Conservation (phyloP, 2,797 vertebrate species). For the Halcyon leucocephala region DNA sequence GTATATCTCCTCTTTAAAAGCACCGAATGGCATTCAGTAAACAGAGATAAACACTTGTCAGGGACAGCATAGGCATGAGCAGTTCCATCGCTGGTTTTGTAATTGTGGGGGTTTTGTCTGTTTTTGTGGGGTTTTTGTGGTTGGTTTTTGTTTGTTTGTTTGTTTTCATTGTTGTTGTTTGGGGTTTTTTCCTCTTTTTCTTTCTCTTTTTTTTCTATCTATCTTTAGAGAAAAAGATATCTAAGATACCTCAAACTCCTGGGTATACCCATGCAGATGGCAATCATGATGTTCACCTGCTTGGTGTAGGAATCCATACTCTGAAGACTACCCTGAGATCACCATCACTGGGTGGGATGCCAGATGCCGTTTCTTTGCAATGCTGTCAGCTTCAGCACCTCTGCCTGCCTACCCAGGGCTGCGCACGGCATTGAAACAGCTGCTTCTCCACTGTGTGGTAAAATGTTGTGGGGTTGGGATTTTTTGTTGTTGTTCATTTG, state of each 20-base stretch:
- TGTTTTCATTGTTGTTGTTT: too few species aligned
- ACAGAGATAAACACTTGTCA: not conserved
- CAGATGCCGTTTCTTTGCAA: not conserved
- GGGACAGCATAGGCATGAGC: not conserved
- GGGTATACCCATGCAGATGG: not conserved
- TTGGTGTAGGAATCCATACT: not conserved
- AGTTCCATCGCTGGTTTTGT: not conserved
- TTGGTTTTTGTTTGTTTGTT: too few species aligned
- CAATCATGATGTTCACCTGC: fast-evolving
- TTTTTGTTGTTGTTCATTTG: too few species aligned
- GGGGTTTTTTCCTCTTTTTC: not conserved
- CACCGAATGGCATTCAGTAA: not conserved
- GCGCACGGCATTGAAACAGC: not conserved
- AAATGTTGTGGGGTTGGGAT: not conserved
- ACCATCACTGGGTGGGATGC: not conserved
- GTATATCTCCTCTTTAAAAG: not conserved
- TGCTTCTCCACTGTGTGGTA: not conserved
- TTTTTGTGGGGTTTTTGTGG: too few species aligned
- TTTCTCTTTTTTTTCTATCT: not conserved
- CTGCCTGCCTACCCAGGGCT: not conserved
- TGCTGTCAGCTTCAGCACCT: not conserved
- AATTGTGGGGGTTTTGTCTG: too few species aligned
- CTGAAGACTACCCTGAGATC: not conserved
- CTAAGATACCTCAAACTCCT: not conserved
- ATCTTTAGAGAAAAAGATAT: not conserved